Conservation (phyloP, 2,797 vertebrate genomes). For the Nasua narica region DNA sequence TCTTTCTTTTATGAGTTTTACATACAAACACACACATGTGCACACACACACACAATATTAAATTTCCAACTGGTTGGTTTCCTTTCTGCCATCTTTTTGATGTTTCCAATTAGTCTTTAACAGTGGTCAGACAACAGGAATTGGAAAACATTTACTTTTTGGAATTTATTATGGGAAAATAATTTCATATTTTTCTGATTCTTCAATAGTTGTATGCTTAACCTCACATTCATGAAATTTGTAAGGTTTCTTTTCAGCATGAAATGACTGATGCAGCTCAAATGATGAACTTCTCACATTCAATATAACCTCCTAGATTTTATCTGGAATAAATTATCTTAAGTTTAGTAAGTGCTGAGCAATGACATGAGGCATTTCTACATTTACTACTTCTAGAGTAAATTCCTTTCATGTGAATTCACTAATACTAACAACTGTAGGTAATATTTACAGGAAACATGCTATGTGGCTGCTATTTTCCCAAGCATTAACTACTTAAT, state of each 20-base stretch:
- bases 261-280: constrained; percentile 13
- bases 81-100: not conserved
- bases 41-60: not conserved
- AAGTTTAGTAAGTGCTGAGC: constrained; percentile 10
- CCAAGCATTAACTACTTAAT: not conserved
- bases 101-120: not conserved
- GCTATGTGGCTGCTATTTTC: constrained; percentile 22
- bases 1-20: not conserved
- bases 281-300: not conserved
- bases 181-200: not conserved
- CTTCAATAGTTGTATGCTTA: not conserved
- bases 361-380: constrained; percentile 31
- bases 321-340: constrained; percentile 41
- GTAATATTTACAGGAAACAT: constrained; percentile 33
- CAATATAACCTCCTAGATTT: constrained; percentile 10
- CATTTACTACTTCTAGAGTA: constrained; percentile 25
- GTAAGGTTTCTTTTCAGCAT: constrained; percentile 11
- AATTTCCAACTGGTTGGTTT: not conserved
- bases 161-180: not conserved
- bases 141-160: not conserved
- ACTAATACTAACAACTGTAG: constrained; percentile 48
- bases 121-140: not conserved
- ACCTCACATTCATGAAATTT: not conserved
- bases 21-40: not conserved
- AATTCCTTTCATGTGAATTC: constrained; percentile 51